Conservation (phyloP, 2,113 vertebrate species). For the Oxygymnocypris stewartii region DNA sequence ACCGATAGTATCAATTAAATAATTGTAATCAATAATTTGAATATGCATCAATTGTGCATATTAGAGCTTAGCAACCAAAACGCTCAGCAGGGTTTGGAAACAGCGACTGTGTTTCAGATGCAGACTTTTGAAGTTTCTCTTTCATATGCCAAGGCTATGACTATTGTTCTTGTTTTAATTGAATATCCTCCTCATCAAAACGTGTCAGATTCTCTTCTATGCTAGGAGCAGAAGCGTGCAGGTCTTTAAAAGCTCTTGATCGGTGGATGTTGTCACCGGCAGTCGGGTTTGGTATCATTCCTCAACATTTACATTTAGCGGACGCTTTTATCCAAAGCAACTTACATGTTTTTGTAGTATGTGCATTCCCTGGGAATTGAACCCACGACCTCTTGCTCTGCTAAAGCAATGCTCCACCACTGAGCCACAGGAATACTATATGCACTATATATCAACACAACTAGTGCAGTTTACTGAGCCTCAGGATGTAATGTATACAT, state of each 20-base stretch:
- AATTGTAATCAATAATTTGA: neutral
- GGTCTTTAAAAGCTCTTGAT: neutral
- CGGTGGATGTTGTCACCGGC: neutral
- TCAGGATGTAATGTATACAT: neutral
- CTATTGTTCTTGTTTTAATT: neutral
- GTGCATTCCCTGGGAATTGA: too few relatives aligned
- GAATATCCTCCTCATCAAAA: neutral
- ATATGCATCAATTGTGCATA: neutral
- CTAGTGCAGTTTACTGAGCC: neutral
- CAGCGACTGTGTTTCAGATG: neutral
- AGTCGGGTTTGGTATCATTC: neutral
- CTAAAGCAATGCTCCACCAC: too few relatives aligned
- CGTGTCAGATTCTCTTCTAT: neutral
- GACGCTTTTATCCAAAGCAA: too few relatives aligned
- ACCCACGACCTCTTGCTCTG: too few relatives aligned
- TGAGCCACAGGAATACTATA: too few relatives aligned
- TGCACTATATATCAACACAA: neutral
- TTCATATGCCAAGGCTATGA: neutral
- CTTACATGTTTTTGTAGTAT: too few relatives aligned
- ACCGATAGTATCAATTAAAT: neutral
- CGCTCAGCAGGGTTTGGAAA: neutral
- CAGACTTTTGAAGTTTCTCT: neutral
- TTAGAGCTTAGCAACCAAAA: neutral
- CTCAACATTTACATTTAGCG: neutral
- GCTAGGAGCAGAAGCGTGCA: neutral